phyloP scores from a whole-genome alignment of 2,888 invertebrate genomes.

The Acanthococcus lagerstroemiae region DNA sequence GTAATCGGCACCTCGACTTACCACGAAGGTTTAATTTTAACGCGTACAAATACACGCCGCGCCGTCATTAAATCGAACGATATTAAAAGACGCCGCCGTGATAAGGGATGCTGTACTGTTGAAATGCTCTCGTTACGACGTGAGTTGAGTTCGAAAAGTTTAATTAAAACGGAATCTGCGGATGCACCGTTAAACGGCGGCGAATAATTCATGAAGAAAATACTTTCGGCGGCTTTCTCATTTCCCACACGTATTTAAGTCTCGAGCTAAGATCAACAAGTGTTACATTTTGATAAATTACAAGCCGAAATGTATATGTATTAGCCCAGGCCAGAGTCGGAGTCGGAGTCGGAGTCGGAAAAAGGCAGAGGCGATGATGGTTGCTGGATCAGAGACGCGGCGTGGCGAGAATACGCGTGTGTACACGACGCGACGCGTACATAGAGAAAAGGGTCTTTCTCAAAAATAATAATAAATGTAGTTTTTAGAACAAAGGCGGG shows the following conservation, averaged over 20 bases:
- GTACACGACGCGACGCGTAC: no score
- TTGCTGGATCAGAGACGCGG: neutral
- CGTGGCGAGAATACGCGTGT: neutral
- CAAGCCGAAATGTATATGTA: neutral
- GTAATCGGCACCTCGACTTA: no score
- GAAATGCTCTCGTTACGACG: neutral
- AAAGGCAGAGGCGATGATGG: neutral
- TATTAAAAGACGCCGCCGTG: no score
- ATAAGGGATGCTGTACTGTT: no score
- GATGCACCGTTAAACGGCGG: neutral
- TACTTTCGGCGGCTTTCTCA: neutral
- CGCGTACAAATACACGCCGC: no score
- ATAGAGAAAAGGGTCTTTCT: neutral
- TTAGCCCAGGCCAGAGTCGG: neutral
- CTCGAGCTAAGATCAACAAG: conserved; percentile 15
- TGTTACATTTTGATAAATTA: conserved; percentile 27
- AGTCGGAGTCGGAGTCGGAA: neutral
- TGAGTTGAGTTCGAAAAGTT: neutral
- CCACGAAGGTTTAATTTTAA: no score
- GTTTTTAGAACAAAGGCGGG: neutral
- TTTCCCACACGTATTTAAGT: neutral
- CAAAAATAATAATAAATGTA: neutral
- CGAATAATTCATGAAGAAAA: conserved; percentile 18
- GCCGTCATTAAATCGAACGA: no score
- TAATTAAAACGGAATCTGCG: neutral